Evolutionary conservation across 2,797 vertebrate genomes (phyloP).

Genomic region (Discoglossus pictus): DNA sequence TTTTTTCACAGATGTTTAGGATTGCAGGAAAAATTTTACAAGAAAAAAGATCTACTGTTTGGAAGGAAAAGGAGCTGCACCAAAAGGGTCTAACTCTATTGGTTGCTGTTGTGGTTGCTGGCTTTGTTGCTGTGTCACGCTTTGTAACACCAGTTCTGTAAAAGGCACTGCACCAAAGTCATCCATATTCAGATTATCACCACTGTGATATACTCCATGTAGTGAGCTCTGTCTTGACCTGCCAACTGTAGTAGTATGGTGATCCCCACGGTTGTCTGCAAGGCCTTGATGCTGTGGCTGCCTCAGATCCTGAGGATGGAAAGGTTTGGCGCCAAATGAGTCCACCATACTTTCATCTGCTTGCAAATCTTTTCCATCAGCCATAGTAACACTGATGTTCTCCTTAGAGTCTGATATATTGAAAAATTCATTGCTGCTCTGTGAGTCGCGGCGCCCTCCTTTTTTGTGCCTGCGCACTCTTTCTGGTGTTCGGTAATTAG

Average conservation of each 20-base stretch:
- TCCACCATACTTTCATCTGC: slow-evolving; percentile 81
- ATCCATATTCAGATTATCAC: slow-evolving; percentile 79
- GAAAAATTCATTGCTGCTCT: slow-evolving; percentile 94
- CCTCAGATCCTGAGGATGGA: slow-evolving; percentile 81
- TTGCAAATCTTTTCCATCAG: slow-evolving; percentile 80
- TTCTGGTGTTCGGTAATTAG: slow-evolving; percentile 88
- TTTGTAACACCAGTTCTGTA: slow-evolving; percentile 81
- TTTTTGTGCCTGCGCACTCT: slow-evolving; percentile 84
- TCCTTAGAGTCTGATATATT: slow-evolving; percentile 93
- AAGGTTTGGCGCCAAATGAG: slow-evolving; percentile 91
- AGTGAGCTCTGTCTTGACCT: slow-evolving; percentile 75
- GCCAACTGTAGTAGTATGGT: slow-evolving; percentile 62
- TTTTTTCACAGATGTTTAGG: too few species aligned
- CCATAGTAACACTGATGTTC: slow-evolving; percentile 85
- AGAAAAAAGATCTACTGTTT: slow-evolving; percentile 77
- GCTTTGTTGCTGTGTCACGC: slow-evolving; percentile 67
- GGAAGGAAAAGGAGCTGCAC: slow-evolving; percentile 92
- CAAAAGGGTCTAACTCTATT: slow-evolving; percentile 90
- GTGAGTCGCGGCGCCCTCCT: slow-evolving; percentile 87
- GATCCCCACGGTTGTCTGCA: slow-evolving; percentile 71
- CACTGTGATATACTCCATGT: slow-evolving; percentile 59
- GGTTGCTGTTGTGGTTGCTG: slow-evolving; percentile 62
- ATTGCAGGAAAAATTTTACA: neutral
- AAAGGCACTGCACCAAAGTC: slow-evolving; percentile 96
- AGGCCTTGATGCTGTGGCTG: slow-evolving; percentile 77